Evolutionary conservation across 2,888 invertebrate species (phyloP), one percentile per base, ranked within the genome.

Genomic region (Argynnis bischoffii): DNA sequence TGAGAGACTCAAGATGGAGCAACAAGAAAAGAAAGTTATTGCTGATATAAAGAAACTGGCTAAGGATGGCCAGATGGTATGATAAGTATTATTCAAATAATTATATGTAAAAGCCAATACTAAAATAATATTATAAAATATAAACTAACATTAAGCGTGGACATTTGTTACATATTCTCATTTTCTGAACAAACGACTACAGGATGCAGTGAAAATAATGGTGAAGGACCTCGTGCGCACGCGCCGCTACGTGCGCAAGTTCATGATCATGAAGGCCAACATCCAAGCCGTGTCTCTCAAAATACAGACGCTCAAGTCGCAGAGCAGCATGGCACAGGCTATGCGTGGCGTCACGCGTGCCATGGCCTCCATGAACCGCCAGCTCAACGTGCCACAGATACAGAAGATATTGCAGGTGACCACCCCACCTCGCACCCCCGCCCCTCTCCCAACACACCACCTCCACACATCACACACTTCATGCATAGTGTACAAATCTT

Each of bases 131-230:
- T 11, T 41, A 41, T 41, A 35, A 6, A 31, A 31, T 31, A 6
- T 6, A 11, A 2, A 11, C 26, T 26, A 35, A 11, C 11, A 8
- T 11, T 11, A 11, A 41, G 35, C 35, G 11, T 41, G 8, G 35
- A 8, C 35, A 41, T 41, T 41, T 41, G 11, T 11, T 8, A 41
- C 8, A 41, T 41, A 11, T 35, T 35, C 6, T 35, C 35, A 41
- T 41, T 41, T 41, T 41, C 11, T 41, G 35, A 41, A 51, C 51
- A 51, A 21, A n/a, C 18, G 47, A 14, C 65, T 74, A 13, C 83
- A 98, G 98, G 99, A 99, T 92, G 98, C 99, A 15, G 99, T 99
- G 0, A 99, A 99, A 94, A 99, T 99, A 76, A 99, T 99, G 99
- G 99, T 99, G 0, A 98, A 98, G 86, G 99, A 99, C 92, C 93